phyloP scores from a whole-genome alignment of 2,113 vertebrate genomes.

The Leucoraja erinaceus region DNA sequence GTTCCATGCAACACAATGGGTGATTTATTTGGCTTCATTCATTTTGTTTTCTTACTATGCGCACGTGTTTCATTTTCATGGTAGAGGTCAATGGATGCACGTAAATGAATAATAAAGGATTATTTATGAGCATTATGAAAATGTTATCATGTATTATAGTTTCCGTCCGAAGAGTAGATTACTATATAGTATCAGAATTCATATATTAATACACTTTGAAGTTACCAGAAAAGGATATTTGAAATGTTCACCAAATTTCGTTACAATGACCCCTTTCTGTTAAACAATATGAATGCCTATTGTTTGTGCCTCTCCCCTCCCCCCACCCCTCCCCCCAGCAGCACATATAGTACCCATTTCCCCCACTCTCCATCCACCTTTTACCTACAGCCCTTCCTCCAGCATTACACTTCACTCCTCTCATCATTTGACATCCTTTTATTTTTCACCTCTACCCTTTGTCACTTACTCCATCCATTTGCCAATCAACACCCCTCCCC shows the following conservation, averaged over 20 bases:
- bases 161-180: background rate
- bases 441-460: too few relatives aligned
- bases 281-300: background rate
- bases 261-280: background rate
- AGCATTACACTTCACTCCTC: too few relatives aligned
- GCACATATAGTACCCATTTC: too few relatives aligned
- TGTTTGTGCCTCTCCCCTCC: too few relatives aligned
- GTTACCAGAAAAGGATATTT: background rate
- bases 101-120: slow-evolving; percentile 6
- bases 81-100: background rate
- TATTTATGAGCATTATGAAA: background rate
- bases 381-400: too few relatives aligned
- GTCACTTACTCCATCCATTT: too few relatives aligned
- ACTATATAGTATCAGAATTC: background rate
- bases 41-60: background rate
- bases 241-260: background rate
- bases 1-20: background rate
- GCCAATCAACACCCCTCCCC: too few relatives aligned
- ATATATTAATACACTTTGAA: background rate
- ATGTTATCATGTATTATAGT: background rate
- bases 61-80: background rate
- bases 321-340: too few relatives aligned
- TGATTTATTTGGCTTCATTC: background rate
- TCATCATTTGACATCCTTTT: too few relatives aligned
- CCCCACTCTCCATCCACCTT: too few relatives aligned